phyloP scores from a whole-genome alignment of 2,113 vertebrate species.

The Bagarius yarrelli region DNA sequence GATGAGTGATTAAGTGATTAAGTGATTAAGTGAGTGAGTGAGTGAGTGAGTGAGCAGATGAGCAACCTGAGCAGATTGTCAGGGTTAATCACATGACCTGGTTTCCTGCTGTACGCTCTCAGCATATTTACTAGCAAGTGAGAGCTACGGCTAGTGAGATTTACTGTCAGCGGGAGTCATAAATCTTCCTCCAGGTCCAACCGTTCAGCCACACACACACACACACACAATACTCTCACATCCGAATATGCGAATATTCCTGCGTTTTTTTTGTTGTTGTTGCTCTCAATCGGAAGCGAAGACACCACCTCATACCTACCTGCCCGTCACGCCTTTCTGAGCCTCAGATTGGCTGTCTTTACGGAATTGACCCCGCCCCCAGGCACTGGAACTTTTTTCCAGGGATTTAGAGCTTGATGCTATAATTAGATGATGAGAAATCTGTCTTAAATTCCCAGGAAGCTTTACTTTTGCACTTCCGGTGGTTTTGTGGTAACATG shows the following conservation, averaged over 20 bases:
- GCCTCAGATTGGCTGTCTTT: constrained; percentile 50
- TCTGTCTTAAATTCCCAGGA: constrained; percentile 44
- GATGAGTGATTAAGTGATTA: too few species aligned
- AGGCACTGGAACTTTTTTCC: constrained; percentile 58
- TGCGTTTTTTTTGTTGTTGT: constrained; percentile 55
- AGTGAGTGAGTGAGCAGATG: too few species aligned
- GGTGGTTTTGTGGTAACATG: constrained; percentile 10
- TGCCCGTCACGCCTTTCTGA: constrained; percentile 50
- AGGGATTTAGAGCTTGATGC: constrained; percentile 51
- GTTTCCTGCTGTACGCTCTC: constrained; percentile 23
- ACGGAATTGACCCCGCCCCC: constrained; percentile 48
- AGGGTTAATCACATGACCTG: constrained; percentile 39
- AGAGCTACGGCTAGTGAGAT: constrained; percentile 40
- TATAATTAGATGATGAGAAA: constrained; percentile 56
- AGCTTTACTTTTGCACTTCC: constrained; percentile 41
- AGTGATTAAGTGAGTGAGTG: too few species aligned
- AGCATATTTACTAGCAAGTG: constrained; percentile 41
- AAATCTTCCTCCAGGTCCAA: constrained; percentile 43
- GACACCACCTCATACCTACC: constrained; percentile 48
- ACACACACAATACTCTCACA: constrained; percentile 5
- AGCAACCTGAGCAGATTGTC: neutral
- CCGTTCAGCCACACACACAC: constrained; percentile 18
- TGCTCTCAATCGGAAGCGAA: constrained; percentile 65
- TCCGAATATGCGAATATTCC: neutral
- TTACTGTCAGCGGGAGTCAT: constrained; percentile 46